Base-by-base conservation (phyloP, 1,140 invertebrate genomes). In the Stegodyphus mimosarum region DNA sequence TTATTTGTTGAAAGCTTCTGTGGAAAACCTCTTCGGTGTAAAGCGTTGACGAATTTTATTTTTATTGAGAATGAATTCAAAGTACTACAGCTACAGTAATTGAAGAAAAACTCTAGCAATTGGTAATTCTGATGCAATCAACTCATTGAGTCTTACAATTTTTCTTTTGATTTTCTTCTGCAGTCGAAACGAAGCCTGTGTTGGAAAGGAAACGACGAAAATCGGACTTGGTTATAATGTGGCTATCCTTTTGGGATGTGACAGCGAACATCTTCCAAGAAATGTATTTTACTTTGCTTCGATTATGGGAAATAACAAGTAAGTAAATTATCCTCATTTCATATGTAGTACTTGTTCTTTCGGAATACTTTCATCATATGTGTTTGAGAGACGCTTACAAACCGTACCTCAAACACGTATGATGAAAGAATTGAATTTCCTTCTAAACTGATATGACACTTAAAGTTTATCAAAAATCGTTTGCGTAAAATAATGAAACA, bases 161-260 rank as follows among this genome's bases (percentile, higher is more conserved):
- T 33, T 33, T 33, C 33, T 33, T 33, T 33, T 3, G 33, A 33
- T 33, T 13, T 13, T 52, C 6, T 69, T 15, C 64, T 72, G 6
- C 52, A 81, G 78, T 81, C 17, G 78, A 81, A 13, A 60, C 70
- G n/a, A 81, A 72, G 33, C 67, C 53, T 7, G 18, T 63, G 9
- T n/a, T 50, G 50, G 55, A 81, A 50, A 71, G 17, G 63, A 81
- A 81, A 51, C 53, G 78, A 17, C 52, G 69, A 10, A 71, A 72
- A 50, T 81, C 78, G 2, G 78, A 81, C 51, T 48, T 81, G 52
- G 78, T 81, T 5, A 52, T 81, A 15, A 81, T 81, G 78, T 81
- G 78, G 78, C 52, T 48, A 33, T 72, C 78, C 0, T 10, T 81
- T 17, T 81, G 67, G 67, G 78, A 81, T 51, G 18, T 81, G 6